These are phyloP conservation scores for Notoglanidium macrostoma DNA, from an alignment of 2,797 vertebrate species.

Conservation along the genomic window DNA sequence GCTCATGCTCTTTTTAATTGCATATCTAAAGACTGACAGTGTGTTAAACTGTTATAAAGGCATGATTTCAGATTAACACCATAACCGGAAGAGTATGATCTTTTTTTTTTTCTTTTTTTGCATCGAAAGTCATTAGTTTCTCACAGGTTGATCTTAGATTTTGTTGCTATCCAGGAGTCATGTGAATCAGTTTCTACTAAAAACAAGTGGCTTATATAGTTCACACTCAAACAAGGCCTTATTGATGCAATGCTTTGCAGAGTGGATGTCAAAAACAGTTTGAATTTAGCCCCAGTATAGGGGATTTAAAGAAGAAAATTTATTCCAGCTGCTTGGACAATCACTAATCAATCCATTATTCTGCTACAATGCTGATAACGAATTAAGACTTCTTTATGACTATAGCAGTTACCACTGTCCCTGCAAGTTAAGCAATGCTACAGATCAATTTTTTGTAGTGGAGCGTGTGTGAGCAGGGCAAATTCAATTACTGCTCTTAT, in stretches of 20 bases:
- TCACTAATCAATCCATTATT: conserved; percentile 20
- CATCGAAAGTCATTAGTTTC: background rate
- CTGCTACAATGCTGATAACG: conserved; percentile 4
- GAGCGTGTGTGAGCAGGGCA: conserved; percentile 4
- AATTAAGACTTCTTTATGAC: conserved; percentile 37
- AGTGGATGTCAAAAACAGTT: background rate
- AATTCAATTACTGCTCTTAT: conserved; percentile 50
- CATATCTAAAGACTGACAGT: background rate
- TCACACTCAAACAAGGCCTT: background rate
- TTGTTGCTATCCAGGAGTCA: background rate
- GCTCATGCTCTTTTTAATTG: background rate
- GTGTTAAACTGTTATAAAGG: background rate
- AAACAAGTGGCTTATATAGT: background rate
- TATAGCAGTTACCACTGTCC: conserved; percentile 26
- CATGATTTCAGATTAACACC: background rate
- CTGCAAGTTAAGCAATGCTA: conserved; percentile 39
- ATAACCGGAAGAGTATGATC: background rate
- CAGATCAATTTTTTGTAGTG: conserved; percentile 27
- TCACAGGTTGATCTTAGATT: background rate
- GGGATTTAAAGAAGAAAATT: background rate
- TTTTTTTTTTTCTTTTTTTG: background rate
- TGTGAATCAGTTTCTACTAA: background rate
- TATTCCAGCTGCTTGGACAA: conserved; percentile 24
- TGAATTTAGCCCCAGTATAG: background rate
- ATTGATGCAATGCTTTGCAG: background rate